Evolutionary conservation across 2,113 vertebrate species (phyloP).

Genomic region (Macheiramphus alcinus): DNA sequence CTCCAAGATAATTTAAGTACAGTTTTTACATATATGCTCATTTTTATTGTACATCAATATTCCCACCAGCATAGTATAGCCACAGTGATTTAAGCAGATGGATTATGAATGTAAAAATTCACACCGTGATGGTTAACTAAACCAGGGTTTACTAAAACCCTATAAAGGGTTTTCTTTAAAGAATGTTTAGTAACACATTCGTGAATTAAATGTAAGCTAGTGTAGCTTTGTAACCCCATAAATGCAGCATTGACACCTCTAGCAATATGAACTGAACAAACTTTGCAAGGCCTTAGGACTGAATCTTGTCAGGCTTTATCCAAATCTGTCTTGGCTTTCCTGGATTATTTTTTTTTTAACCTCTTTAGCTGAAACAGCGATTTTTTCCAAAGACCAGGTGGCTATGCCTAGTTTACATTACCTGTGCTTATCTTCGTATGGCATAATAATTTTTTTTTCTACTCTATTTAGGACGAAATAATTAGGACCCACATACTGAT

Average conservation of each 20-base stretch:
- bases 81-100: background rate
- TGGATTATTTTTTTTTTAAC: too few species aligned
- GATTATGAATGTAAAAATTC: background rate
- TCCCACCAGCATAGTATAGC: background rate
- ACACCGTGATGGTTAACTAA: background rate
- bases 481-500: background rate
- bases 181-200: background rate
- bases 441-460: too few species aligned
- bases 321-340: background rate
- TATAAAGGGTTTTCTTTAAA: background rate
- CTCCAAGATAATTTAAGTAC: background rate
- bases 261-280: background rate
- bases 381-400: background rate
- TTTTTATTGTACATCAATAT: background rate
- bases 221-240: background rate
- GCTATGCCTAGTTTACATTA: background rate
- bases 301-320: background rate
- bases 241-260: background rate
- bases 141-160: background rate
- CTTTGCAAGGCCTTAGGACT: background rate
- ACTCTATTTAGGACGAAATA: background rate
- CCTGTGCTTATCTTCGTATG: background rate
- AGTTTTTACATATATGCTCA: background rate
- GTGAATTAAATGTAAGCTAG: background rate
- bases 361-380: background rate